These are phyloP conservation scores for Magallana ariakensis DNA, from an alignment of 1,140 invertebrate genomes.

Conservation along the genomic window DNA sequence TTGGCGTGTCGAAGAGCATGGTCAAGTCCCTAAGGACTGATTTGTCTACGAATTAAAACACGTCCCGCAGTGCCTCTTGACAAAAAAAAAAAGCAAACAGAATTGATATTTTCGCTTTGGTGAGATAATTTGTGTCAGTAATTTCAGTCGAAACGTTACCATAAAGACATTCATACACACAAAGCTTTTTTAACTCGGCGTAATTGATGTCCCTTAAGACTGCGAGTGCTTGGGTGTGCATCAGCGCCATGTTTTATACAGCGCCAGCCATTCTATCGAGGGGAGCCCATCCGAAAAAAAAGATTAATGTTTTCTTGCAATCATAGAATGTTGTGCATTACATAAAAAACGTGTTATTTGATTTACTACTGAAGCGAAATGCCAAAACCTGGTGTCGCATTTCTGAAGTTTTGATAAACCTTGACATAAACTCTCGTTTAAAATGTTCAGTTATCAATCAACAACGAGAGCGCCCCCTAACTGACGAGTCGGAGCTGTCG, in stretches of 20 bases:
- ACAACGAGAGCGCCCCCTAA: background rate
- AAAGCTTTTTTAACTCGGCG: too few relatives aligned
- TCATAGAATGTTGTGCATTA: slow-evolving; percentile 22
- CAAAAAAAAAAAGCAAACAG: too few relatives aligned
- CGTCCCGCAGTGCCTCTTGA: too few relatives aligned
- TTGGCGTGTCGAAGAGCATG: background rate
- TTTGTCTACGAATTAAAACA: background rate
- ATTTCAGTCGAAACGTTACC: too few relatives aligned
- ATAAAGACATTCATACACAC: too few relatives aligned
- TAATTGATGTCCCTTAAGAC: too few relatives aligned
- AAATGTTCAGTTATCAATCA: slow-evolving; percentile 37
- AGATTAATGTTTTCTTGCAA: background rate
- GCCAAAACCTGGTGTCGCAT: slow-evolving; percentile 32
- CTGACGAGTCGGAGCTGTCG: slow-evolving; percentile 26
- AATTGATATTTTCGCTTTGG: too few relatives aligned
- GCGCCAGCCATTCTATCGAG: background rate
- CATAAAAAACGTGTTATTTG: slow-evolving; percentile 25
- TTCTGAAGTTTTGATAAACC: slow-evolving; percentile 34
- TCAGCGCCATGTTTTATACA: background rate
- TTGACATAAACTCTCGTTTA: slow-evolving; percentile 34
- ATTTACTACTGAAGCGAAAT: slow-evolving; percentile 32
- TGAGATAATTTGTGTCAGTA: too few relatives aligned
- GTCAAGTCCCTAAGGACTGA: background rate
- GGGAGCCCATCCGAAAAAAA: background rate
- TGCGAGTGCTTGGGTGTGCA: background rate